Conservation (phyloP, 2,888 invertebrate genomes). For the Drosophila sordidapex region DNA sequence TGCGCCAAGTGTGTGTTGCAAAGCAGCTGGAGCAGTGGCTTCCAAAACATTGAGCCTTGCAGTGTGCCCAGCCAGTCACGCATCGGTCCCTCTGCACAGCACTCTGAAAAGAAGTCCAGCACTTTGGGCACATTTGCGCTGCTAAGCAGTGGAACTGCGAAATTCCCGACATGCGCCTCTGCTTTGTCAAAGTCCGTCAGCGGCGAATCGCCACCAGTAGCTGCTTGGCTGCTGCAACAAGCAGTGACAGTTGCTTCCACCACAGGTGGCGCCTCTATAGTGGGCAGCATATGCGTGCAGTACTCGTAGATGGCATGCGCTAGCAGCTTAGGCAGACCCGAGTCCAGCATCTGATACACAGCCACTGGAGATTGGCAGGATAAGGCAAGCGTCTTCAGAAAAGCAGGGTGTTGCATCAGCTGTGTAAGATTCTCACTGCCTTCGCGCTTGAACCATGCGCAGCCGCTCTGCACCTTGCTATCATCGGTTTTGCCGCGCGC, state of each 20-base stretch:
- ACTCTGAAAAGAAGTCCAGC: slow-evolving; percentile 92
- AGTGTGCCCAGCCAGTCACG: slow-evolving; percentile 94
- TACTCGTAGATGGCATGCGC: slow-evolving; percentile 87
- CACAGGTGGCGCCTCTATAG: slow-evolving; percentile 29
- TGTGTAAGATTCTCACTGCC: slow-evolving; percentile 86
- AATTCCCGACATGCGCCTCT: slow-evolving; percentile 42
- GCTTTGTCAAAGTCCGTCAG: slow-evolving; percentile 68
- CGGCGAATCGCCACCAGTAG: slow-evolving; percentile 44
- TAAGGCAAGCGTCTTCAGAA: slow-evolving; percentile 91
- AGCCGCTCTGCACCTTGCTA: slow-evolving; percentile 86
- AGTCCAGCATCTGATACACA: slow-evolving; percentile 90
- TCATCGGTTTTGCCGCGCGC: slow-evolving; percentile 89
- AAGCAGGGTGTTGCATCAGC: slow-evolving; percentile 87
- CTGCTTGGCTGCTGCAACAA: slow-evolving; percentile 38
- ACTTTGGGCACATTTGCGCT: slow-evolving; percentile 88
- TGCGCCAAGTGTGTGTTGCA: slow-evolving; percentile 87
- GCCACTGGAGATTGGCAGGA: slow-evolving; percentile 93
- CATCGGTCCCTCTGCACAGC: slow-evolving; percentile 92
- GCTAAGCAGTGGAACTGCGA: slow-evolving; percentile 85
- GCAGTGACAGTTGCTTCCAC: slow-evolving; percentile 46
- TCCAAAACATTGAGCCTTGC: slow-evolving; percentile 94
- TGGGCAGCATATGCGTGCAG: slow-evolving; percentile 79
- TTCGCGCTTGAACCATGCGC: slow-evolving; percentile 87
- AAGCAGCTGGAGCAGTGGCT: slow-evolving; percentile 90
- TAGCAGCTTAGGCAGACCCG: slow-evolving; percentile 89